Evolutionary conservation across 1,140 invertebrate species (phyloP).

Genomic region (Bursaphelenchus mucronatus): DNA sequence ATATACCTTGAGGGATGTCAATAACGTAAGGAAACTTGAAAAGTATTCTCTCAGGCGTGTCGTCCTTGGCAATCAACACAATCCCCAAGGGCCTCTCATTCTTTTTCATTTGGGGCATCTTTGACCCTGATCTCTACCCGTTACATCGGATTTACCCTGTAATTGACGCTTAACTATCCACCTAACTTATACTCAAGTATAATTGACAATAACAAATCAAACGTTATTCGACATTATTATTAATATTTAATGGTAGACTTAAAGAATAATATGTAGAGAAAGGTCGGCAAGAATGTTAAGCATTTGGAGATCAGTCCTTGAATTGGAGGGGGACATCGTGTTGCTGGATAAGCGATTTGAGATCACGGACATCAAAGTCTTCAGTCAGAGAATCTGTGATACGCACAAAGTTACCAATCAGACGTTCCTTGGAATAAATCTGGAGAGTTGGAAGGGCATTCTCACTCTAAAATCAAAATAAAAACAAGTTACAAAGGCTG

Average conservation of each 20-base stretch:
- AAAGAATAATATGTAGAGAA: too few species aligned
- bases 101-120: background rate
- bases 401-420: constrained; percentile 87
- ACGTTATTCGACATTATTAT: too few species aligned
- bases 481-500: constrained; percentile 8
- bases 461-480: constrained; percentile 65
- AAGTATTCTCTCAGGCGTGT: constrained; percentile 60
- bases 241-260: too few species aligned
- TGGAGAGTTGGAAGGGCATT: constrained; percentile 84
- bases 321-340: background rate
- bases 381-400: constrained; percentile 79
- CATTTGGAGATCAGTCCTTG: background rate
- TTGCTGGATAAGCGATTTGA: constrained; percentile 77
- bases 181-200: too few species aligned
- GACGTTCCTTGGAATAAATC: constrained; percentile 80
- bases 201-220: too few species aligned
- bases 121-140: too few species aligned
- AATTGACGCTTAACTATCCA: too few species aligned
- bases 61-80: constrained; percentile 61
- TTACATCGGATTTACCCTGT: too few species aligned
- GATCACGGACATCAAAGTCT: constrained; percentile 82
- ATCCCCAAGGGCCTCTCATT: constrained; percentile 53
- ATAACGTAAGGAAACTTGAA: constrained; percentile 61
- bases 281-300: too few species aligned
- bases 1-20: background rate